Evolutionary conservation across 2,888 invertebrate genomes (phyloP), one percentile per base, ranked within the genome.

Genomic region (Balanococcus diminutus): DNA sequence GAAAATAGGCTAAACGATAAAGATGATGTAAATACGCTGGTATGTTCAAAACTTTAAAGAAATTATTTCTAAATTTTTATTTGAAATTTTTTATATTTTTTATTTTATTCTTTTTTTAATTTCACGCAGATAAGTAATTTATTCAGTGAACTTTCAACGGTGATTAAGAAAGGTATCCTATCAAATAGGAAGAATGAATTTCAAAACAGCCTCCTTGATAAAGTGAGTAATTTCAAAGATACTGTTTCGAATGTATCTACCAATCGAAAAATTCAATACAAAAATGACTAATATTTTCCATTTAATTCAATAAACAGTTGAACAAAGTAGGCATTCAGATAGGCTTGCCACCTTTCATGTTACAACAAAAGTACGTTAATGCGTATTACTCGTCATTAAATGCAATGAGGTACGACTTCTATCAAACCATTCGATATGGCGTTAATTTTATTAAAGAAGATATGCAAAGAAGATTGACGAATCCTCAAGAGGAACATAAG

Each of bases 391-490:
- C 88, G 19, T 89, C 90, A 81, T 88, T 92, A 81, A 90, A 89
- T 31, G 90, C 92, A 61, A 90, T 92, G 88, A 91, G 90, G 87
- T 89, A 90, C 25, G 91, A 92, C 88, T 91, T 92, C 87, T 92
- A 92, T 88, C 89, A 90, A 86, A 92, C 92, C 88, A 89, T 92
- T 4, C 89, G 90, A 72, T 90, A 90, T 88, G 90, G 91, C 0
- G 90, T 91, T 61, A 88, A 88, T 1, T 92, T 92, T 88, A 88
- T 90, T 46, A 89, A 90, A 82, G 89, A 90, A 86, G 88, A 90
- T 36, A 90, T 91, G 87, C 90, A 91, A 88, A 89, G 88, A 67
- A 88, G 90, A 81, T 88, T 91, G 36, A 88, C 88, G 2, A 89
- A 89, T 56, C 89, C 90, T 25, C 88, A 89, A 16, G 89, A 89